Evolutionary conservation across 2,888 invertebrate species (phyloP).

Genomic region (Caenorhabditis afra): DNA sequence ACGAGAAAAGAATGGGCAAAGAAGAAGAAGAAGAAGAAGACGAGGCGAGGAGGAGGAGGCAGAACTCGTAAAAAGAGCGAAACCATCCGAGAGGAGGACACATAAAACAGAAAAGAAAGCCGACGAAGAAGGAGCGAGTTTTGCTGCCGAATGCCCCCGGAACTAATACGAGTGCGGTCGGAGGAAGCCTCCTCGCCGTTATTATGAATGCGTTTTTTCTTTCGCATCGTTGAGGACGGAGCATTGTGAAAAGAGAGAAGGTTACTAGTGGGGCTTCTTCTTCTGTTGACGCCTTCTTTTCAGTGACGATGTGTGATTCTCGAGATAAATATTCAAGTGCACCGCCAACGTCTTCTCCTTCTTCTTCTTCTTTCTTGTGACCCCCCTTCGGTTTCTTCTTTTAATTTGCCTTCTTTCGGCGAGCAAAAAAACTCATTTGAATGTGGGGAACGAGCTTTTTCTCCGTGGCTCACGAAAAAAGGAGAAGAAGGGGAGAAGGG

Average conservation of each 20-base stretch:
- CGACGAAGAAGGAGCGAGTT: slow-evolving; percentile 22
- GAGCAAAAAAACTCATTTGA: slow-evolving; percentile 30
- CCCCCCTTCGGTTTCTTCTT: slow-evolving; percentile 25
- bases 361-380: slow-evolving; percentile 7
- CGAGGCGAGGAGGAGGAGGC: not conserved
- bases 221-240: slow-evolving; percentile 43
- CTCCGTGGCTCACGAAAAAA: slow-evolving; percentile 11
- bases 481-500: not conserved
- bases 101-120: slow-evolving; percentile 32
- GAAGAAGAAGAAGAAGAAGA: not conserved
- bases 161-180: slow-evolving; percentile 49
- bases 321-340: slow-evolving; percentile 37
- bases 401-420: slow-evolving; percentile 29
- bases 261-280: not conserved
- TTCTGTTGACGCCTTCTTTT: not conserved
- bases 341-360: not conserved
- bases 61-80: slow-evolving; percentile 49
- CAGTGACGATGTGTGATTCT: slow-evolving; percentile 13
- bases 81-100: slow-evolving; percentile 57
- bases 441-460: slow-evolving; percentile 26
- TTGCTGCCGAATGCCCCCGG: slow-evolving; percentile 43
- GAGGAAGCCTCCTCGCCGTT: slow-evolving; percentile 46
- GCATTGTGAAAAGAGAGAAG: not conserved
- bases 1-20: slow-evolving; percentile 1
- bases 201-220: slow-evolving; percentile 54